These are phyloP conservation scores for Cydia splendana DNA, from an alignment of 1,140 invertebrate species.

Conservation along the genomic window DNA sequence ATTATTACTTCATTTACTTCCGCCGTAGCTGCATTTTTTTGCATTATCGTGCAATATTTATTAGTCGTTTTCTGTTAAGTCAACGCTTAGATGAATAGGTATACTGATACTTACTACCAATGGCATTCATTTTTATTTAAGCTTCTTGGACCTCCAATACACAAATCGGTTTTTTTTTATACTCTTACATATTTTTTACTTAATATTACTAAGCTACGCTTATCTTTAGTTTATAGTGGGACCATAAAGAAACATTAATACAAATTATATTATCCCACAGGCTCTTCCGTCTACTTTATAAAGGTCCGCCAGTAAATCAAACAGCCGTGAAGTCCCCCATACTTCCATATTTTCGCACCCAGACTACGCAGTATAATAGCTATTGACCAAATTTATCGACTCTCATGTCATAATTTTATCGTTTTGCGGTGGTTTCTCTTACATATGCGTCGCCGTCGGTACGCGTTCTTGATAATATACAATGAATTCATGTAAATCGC, in stretches of 20 bases:
- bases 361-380: slow-evolving; percentile 74
- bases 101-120: no score
- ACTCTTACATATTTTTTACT: background rate
- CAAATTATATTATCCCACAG: slow-evolving; percentile 33
- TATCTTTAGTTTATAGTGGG: background rate
- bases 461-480: slow-evolving; percentile 20
- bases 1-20: no score
- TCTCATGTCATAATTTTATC: slow-evolving; percentile 72
- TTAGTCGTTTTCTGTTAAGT: no score
- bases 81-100: no score
- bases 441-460: slow-evolving; percentile 44
- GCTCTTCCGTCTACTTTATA: slow-evolving; percentile 55
- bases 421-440: slow-evolving; percentile 63
- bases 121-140: no score
- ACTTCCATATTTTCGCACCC: slow-evolving; percentile 76
- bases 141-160: no score
- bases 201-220: background rate
- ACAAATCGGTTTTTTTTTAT: background rate
- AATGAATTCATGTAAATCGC: slow-evolving; percentile 18
- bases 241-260: slow-evolving; percentile 26
- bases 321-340: slow-evolving; percentile 63
- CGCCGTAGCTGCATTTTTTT: no score
- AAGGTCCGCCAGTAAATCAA: slow-evolving; percentile 66
- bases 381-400: slow-evolving; percentile 77
- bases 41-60: no score